phyloP scores from a whole-genome alignment of 2,888 invertebrate genomes.

The Lycia hirtaria region DNA sequence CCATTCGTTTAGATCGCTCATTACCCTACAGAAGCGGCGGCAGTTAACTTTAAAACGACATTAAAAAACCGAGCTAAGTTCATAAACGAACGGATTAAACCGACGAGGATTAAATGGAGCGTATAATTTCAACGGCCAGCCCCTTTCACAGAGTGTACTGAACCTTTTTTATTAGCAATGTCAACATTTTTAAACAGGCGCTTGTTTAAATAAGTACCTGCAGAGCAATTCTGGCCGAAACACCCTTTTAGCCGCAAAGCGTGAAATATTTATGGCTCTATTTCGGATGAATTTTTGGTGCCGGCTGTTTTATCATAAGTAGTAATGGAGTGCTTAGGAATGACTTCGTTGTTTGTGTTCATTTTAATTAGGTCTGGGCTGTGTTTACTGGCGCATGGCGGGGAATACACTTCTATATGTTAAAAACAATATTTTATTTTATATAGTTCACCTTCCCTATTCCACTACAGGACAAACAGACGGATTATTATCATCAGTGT shows the following conservation, averaged over 20 bases:
- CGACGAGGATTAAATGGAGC: slow-evolving; percentile 44
- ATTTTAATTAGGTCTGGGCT: neutral
- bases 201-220: slow-evolving; percentile 42
- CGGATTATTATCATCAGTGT: too few relatives aligned
- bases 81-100: slow-evolving; percentile 46
- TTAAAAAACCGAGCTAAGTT: slow-evolving; percentile 43
- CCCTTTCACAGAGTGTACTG: slow-evolving; percentile 43
- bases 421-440: too few relatives aligned
- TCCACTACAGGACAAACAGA: too few relatives aligned
- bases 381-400: too few relatives aligned
- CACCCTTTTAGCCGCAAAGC: slow-evolving; percentile 38
- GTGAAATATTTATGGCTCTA: slow-evolving; percentile 42
- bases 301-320: neutral
- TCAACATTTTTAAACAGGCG: slow-evolving; percentile 52
- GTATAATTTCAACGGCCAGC: slow-evolving; percentile 42
- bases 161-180: slow-evolving; percentile 55
- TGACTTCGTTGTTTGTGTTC: neutral
- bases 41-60: slow-evolving; percentile 41
- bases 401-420: too few relatives aligned
- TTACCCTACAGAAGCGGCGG: slow-evolving; percentile 16
- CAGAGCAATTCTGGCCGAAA: slow-evolving; percentile 44
- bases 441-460: too few relatives aligned
- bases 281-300: slow-evolving; percentile 26
- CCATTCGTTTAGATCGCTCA: slow-evolving; percentile 19
- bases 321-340: neutral